A percentile compares a stretch with the other conserved stretches of the same genome.
phyloP scores from a whole-genome alignment of 2,888 invertebrate species.

The Pomacea canaliculata region DNA sequence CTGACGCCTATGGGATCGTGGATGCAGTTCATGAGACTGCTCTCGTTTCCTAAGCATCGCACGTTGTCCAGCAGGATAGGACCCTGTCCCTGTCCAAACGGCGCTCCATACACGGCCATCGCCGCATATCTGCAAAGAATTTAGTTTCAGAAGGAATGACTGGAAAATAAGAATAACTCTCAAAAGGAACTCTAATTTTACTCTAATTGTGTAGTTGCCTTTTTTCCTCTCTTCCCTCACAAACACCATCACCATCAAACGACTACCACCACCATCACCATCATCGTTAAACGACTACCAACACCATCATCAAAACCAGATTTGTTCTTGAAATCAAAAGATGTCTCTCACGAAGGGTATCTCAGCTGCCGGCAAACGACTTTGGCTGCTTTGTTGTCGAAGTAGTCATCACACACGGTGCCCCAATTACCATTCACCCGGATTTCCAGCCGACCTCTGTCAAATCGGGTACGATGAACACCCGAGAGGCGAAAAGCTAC shows the following conservation, averaged over 20 bases:
- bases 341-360: conserved; percentile 22
- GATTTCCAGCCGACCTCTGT: conserved; percentile 46
- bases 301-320: too few species aligned
- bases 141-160: too few species aligned
- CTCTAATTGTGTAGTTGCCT: too few species aligned
- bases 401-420: conserved; percentile 50
- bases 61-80: conserved; percentile 20
- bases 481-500: too few species aligned
- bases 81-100: conserved; percentile 8
- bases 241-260: too few species aligned
- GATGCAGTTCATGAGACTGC: conserved; percentile 14
- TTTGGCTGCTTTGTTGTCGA: conserved; percentile 22
- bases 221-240: too few species aligned
- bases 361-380: conserved; percentile 35
- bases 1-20: conserved; percentile 4
- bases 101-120: neutral
- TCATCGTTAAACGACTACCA: too few species aligned
- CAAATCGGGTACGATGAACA: too few species aligned
- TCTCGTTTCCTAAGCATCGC: conserved; percentile 6
- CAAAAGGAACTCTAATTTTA: too few species aligned
- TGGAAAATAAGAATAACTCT: too few species aligned
- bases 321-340: too few species aligned
- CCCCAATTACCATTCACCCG: conserved; percentile 46
- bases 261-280: too few species aligned
- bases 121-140: conserved; percentile 3